Conservation (phyloP, 2,888 invertebrate genomes). For the Bursaphelenchus okinawaensis region DNA sequence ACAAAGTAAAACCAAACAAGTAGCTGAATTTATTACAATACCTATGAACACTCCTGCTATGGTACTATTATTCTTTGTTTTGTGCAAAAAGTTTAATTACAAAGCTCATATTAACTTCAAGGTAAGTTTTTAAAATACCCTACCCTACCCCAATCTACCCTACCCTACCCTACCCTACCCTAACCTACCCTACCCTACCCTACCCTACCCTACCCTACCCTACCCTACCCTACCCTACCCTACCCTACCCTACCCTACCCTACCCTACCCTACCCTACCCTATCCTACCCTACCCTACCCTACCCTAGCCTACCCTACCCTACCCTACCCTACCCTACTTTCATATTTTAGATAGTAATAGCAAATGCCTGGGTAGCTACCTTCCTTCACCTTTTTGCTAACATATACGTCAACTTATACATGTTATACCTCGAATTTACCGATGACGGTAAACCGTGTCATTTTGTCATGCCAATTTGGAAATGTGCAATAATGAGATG, state of each 20-base stretch:
- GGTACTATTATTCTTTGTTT: background rate
- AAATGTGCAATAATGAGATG: background rate
- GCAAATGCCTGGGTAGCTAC: background rate
- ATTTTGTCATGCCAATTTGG: background rate
- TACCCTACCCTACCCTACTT: too few relatives aligned
- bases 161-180: too few relatives aligned
- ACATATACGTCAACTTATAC: background rate
- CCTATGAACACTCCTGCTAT: background rate
- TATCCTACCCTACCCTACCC: too few relatives aligned
- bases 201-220: too few relatives aligned
- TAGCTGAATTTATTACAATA: background rate
- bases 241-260: too few relatives aligned
- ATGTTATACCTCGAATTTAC: background rate
- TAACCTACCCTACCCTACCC: too few relatives aligned
- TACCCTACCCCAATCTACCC: too few relatives aligned
- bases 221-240: too few relatives aligned
- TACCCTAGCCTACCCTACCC: too few relatives aligned
- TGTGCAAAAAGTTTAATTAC: background rate
- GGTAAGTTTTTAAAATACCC: too few relatives aligned
- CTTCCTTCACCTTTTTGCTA: background rate
- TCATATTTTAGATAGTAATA: background rate
- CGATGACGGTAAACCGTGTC: background rate
- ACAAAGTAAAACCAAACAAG: background rate
- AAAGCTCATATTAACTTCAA: background rate
- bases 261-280: too few relatives aligned